Percentiles rank a stretch among this genome's conserved stretches.
phyloP scores from a whole-genome alignment of 1,140 invertebrate species.

The Pentalonia nigronervosa region DNA sequence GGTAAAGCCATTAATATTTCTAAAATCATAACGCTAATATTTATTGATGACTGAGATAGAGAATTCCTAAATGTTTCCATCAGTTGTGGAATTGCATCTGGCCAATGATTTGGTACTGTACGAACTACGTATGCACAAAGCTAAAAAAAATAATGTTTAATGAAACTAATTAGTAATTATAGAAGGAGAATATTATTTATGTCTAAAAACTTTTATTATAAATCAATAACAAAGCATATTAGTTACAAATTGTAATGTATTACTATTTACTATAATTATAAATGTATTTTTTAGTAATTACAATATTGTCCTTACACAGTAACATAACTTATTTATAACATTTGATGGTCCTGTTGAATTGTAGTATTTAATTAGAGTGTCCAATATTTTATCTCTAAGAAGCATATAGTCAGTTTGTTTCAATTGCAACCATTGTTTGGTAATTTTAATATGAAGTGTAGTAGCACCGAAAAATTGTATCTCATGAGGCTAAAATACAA shows the following conservation, averaged over 20 bases:
- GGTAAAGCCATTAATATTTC: constrained; percentile 79
- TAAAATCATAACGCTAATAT: constrained; percentile 71
- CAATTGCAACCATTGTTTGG: constrained; percentile 85
- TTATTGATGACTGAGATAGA: constrained; percentile 67
- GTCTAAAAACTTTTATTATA: not conserved
- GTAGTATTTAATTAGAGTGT: constrained; percentile 71
- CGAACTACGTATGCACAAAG: constrained; percentile 75
- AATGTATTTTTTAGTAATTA: not conserved
- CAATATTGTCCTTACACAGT: constrained; percentile 74
- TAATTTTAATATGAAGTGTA: constrained; percentile 85
- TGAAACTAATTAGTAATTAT: not conserved
- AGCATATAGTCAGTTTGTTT: constrained; percentile 77
- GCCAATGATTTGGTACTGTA: constrained; percentile 71
- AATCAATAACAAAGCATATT: not conserved
- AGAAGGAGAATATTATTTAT: not conserved
- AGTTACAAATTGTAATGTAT: not conserved
- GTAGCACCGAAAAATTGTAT: constrained; percentile 92
- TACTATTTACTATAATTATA: not conserved
- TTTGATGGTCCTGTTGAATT: constrained; percentile 82
- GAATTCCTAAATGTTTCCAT: constrained; percentile 73
- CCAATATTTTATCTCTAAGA: constrained; percentile 78
- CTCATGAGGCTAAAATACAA: constrained; percentile 74
- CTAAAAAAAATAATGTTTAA: constrained; percentile 64
- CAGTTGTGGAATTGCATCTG: constrained; percentile 71
- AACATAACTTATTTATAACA: constrained; percentile 84